These are phyloP conservation scores for Eledona agricola DNA, from an alignment of 2,888 invertebrate genomes.

Conservation along the genomic window DNA sequence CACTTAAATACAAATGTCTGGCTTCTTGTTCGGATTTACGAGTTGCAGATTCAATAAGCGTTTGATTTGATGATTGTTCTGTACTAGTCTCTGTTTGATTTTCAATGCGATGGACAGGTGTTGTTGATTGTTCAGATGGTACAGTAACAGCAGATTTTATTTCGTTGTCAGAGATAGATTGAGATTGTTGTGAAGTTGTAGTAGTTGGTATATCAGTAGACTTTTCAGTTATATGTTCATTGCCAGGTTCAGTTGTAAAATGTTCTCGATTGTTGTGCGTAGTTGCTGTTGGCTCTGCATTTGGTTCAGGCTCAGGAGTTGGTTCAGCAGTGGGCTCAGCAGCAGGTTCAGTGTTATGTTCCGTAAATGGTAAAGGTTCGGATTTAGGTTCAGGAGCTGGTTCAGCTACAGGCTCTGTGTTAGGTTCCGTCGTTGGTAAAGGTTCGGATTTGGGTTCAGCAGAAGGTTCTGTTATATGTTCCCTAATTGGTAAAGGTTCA, in stretches of 20 bases:
- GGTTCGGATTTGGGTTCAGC: constrained; percentile 38
- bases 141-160: constrained; percentile 4
- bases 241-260: constrained; percentile 32
- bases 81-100: background rate
- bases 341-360: constrained; percentile 25
- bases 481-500: too few species aligned
- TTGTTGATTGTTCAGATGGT: background rate
- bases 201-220: constrained; percentile 23
- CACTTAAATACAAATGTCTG: constrained; percentile 1
- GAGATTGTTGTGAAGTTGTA: constrained; percentile 34
- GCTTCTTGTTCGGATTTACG: constrained; percentile 6
- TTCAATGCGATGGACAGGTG: too few species aligned
- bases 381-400: constrained; percentile 60
- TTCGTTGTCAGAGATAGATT: constrained; percentile 22
- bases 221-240: constrained; percentile 26
- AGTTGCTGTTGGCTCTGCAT: constrained; percentile 41
- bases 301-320: constrained; percentile 33
- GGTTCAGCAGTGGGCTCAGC: constrained; percentile 14
- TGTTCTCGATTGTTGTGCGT: constrained; percentile 30
- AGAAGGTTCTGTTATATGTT: background rate
- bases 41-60: constrained; percentile 42
- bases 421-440: constrained; percentile 55
- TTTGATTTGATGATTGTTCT: background rate
- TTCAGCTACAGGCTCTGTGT: constrained; percentile 57
- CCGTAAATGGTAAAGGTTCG: constrained; percentile 50